Evolutionary conservation across 1,140 invertebrate genomes (phyloP).

Genomic region (Zophobas atratus): DNA sequence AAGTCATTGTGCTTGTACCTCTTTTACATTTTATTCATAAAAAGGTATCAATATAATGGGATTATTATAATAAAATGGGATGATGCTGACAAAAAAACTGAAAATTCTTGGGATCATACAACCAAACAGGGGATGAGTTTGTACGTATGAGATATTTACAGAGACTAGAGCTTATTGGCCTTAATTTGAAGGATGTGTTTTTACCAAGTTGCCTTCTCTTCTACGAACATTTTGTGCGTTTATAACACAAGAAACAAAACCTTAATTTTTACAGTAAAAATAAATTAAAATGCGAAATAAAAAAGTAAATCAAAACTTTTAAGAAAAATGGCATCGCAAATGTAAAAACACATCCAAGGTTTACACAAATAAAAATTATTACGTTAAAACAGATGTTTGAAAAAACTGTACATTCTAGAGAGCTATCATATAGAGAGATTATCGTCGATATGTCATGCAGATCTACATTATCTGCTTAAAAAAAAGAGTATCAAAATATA

Average conservation of each 20-base stretch:
- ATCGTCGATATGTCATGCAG: slow-evolving; percentile 62
- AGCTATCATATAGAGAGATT: slow-evolving; percentile 59
- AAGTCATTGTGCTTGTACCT: slow-evolving; percentile 55
- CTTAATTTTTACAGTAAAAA: slow-evolving; percentile 37
- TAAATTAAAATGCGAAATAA: slow-evolving; percentile 40
- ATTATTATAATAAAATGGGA: slow-evolving; percentile 42
- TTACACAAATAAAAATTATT: slow-evolving; percentile 46
- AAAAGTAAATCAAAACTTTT: not conserved
- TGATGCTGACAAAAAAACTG: slow-evolving; percentile 44
- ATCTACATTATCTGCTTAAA: slow-evolving; percentile 54
- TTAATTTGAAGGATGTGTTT: slow-evolving; percentile 56
- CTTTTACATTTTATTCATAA: slow-evolving; percentile 51
- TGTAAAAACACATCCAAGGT: slow-evolving; percentile 57
- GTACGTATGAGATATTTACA: slow-evolving; percentile 62
- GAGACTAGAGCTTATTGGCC: slow-evolving; percentile 59
- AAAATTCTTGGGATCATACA: slow-evolving; percentile 46
- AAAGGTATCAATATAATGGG: slow-evolving; percentile 44
- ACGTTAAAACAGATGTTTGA: slow-evolving; percentile 48
- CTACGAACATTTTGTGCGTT: slow-evolving; percentile 47
- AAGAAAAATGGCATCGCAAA: slow-evolving; percentile 46
- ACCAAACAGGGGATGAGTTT: slow-evolving; percentile 51
- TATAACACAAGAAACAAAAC: slow-evolving; percentile 31
- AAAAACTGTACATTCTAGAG: slow-evolving; percentile 58
- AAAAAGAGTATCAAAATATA: slow-evolving; percentile 63
- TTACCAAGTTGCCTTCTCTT: slow-evolving; percentile 37